A percentile compares a stretch with the other conserved stretches of the same genome.
phyloP scores from a whole-genome alignment of 64 coral and sea anemone genomes.

The Porites lutea region DNA sequence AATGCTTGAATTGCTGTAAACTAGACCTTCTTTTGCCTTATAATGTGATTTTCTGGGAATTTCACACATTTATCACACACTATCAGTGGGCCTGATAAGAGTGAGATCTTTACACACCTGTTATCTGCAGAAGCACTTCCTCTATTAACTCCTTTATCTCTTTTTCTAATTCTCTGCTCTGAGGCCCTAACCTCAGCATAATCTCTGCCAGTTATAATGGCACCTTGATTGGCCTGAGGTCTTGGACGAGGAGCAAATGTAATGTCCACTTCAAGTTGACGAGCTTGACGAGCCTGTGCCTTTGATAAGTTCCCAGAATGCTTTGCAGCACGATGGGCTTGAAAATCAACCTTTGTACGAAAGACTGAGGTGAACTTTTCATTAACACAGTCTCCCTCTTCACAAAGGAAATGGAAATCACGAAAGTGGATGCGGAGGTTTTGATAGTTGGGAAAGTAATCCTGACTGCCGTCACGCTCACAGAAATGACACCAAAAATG shows the following conservation, averaged over 20 bases:
- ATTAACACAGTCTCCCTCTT: conserved; percentile 85
- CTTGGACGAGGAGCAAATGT: conserved; percentile 67
- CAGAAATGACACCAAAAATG: conserved; percentile 99
- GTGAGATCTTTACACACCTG: neutral
- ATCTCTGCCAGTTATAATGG: conserved; percentile 73
- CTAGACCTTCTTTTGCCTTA: too few species aligned
- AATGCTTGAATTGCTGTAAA: too few species aligned
- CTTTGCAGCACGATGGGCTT: conserved; percentile 88
- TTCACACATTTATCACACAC: too few species aligned
- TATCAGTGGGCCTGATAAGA: neutral
- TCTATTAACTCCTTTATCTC: conserved; percentile 24
- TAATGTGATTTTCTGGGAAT: too few species aligned
- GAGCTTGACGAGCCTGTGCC: conserved; percentile 91
- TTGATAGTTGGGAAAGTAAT: conserved; percentile 84
- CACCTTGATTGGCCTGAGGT: conserved; percentile 16
- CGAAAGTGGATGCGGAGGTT: conserved; percentile 81
- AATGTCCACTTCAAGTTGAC: conserved; percentile 91
- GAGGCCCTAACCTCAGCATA: conserved; percentile 64
- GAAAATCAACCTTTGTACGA: conserved; percentile 92
- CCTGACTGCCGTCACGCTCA: conserved; percentile 91
- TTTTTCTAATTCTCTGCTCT: conserved; percentile 67
- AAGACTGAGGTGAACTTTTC: conserved; percentile 92
- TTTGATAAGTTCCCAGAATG: conserved; percentile 86
- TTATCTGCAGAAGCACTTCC: neutral
- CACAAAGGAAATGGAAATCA: conserved; percentile 87